These are phyloP conservation scores for Scortum barcoo DNA, from an alignment of 2,113 vertebrate species.

Conservation along the genomic window DNA sequence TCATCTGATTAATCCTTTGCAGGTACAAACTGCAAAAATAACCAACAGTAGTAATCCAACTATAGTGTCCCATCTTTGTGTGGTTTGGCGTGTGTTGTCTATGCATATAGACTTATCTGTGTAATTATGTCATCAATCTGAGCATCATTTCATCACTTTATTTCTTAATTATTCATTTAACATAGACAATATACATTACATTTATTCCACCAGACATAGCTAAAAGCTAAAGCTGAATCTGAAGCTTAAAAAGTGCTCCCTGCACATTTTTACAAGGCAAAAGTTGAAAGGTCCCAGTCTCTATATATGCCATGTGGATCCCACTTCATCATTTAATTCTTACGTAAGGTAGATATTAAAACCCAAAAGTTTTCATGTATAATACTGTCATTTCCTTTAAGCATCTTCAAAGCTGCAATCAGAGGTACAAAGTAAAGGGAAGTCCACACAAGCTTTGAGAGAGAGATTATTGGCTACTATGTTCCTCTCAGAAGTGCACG, in stretches of 20 bases:
- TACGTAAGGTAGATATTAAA: not conserved
- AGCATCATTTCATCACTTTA: not conserved
- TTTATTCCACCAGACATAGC: not conserved
- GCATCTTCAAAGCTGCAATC: not conserved
- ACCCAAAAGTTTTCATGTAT: not conserved
- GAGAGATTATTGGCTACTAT: constrained; percentile 3
- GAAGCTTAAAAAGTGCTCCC: not conserved
- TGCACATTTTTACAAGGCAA: not conserved
- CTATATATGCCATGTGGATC: not conserved
- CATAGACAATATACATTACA: not conserved
- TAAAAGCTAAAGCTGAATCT: not conserved
- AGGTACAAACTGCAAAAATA: not conserved
- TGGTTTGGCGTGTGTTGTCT: not conserved
- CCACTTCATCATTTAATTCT: not conserved
- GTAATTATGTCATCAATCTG: not conserved
- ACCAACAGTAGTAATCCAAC: no score
- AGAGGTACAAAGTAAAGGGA: not conserved
- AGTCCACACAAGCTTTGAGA: not conserved
- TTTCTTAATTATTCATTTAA: constrained; percentile 21
- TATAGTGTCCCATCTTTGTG: not conserved
- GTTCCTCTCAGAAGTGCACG: not conserved
- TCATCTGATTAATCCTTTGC: not conserved
- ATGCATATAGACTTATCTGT: not conserved
- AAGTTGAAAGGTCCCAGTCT: not conserved
- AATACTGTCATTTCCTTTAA: not conserved